Base-by-base conservation (phyloP, 2,797 vertebrate species). In the Tapera naevia region DNA sequence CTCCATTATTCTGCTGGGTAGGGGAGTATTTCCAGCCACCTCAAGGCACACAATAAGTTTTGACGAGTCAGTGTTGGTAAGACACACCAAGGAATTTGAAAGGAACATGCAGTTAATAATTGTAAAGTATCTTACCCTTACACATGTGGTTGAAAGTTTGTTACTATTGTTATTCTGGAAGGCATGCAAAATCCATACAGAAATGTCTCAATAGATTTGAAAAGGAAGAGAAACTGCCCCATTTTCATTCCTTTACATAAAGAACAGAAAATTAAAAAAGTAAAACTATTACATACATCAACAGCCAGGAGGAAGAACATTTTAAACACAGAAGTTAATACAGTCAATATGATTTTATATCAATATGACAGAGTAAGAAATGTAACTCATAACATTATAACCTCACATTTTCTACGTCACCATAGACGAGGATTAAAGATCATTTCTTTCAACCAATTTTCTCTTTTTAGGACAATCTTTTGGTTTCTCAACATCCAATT, bases 261-360 rank as follows among this genome's bases (percentile, higher is more conserved):
- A 91, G 46, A 92, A 96, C n/a, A 71, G 84, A 96, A 96, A 86
- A 97, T 92, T 76, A 88, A 76, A 94, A 79, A 95, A 95, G 86
- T 88, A 94, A 83, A 74, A 80, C 80, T 94, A 92, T 82, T 96
- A 91, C 81, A 80, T 71, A 33, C 89, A 95, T 92, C 85, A 96
- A 75, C 83, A 91, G 48, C 85, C 82, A 91, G 41, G 28, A 94
- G 39, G 37, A 67, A 92, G 17, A 86, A 70, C 8, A 28, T 73
- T 84, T 89, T 54, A 89, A 93, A 46, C 25, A 5, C 22, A 86
- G 79, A 96, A 91, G 83, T 96, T 95, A 96, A 96, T 95, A 93
- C 28, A 33, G 91, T 96, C 96, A 91, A 79, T 94, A 96, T 90
- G 81, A 95, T 93, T 95, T 95, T 46, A 32, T 84, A 93, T 95